Evolutionary conservation across 2,797 vertebrate genomes (phyloP).

Genomic region (Masticophis lateralis): DNA sequence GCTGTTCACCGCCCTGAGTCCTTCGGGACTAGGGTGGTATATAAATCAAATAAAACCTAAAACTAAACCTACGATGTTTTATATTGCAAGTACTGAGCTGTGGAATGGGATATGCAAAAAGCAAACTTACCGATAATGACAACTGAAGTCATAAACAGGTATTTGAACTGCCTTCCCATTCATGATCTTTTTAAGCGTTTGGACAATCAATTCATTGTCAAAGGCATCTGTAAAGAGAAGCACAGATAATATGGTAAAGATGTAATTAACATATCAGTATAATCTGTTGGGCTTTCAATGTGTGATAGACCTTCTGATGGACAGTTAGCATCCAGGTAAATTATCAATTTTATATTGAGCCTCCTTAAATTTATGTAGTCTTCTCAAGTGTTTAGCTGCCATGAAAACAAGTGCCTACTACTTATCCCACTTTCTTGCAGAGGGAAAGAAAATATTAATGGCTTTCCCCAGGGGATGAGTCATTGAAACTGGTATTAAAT

Average conservation of each 20-base stretch:
- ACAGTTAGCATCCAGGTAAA: not conserved
- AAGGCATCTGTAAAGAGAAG: conserved; percentile 85
- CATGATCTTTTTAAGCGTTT: conserved; percentile 86
- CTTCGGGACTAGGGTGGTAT: too few relatives aligned
- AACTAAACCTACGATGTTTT: too few relatives aligned
- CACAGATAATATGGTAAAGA: not conserved
- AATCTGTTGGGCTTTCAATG: not conserved
- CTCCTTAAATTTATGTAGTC: not conserved
- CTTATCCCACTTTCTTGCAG: not conserved
- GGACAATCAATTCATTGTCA: conserved; percentile 91
- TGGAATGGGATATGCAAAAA: not conserved
- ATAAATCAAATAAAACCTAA: too few relatives aligned
- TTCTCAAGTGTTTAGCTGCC: not conserved
- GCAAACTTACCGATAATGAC: conserved; percentile 88
- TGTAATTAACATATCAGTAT: too few relatives aligned
- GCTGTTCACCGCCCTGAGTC: too few relatives aligned
- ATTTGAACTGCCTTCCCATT: conserved; percentile 92
- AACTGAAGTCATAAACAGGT: conserved; percentile 95
- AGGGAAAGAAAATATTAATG: too few relatives aligned
- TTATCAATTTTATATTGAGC: not conserved
- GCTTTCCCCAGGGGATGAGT: not conserved
- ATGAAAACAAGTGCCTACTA: not conserved
- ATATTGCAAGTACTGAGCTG: fast-evolving
- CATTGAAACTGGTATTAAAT: not conserved
- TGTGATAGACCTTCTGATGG: not conserved